Conservation (phyloP, 2,888 invertebrate species). For the Lepidochrysops patricia region DNA sequence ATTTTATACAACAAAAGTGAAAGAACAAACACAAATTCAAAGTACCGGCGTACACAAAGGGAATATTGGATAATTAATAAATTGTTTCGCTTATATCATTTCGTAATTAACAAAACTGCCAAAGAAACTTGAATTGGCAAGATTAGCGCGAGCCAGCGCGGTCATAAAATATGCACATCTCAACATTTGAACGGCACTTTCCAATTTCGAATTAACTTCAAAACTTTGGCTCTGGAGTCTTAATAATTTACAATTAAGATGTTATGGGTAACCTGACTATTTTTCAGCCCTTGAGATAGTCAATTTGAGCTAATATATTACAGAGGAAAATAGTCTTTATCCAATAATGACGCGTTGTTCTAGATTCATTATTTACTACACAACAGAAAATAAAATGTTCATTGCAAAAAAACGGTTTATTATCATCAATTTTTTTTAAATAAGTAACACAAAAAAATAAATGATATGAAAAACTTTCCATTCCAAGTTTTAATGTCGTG, state of each 20-base stretch:
- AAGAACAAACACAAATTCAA: neutral
- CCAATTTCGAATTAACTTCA: constrained; percentile 1
- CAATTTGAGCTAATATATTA: too few species aligned
- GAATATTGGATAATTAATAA: neutral
- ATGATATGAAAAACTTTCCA: too few species aligned
- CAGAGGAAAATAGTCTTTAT: too few species aligned
- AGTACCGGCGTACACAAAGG: neutral
- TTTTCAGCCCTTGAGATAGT: too few species aligned
- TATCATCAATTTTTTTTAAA: too few species aligned
- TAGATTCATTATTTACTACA: too few species aligned
- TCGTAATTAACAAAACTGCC: neutral
- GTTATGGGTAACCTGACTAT: too few species aligned
- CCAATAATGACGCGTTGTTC: too few species aligned
- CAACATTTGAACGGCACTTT: constrained; percentile 39
- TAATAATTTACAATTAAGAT: constrained; percentile 7
- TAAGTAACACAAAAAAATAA: too few species aligned
- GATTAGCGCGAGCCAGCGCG: constrained; percentile 16
- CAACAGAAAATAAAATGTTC: too few species aligned
- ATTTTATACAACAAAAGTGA: neutral
- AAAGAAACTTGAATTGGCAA: constrained; percentile 17
- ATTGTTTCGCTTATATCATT: constrained; percentile 8
- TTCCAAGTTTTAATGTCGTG: too few species aligned
- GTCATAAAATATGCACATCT: constrained; percentile 53
- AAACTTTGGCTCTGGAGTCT: neutral
- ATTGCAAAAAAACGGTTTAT: too few species aligned